These are phyloP conservation scores for Trididemnum clinides DNA, from an alignment of 23 tunicate species.

Conservation along the genomic window DNA sequence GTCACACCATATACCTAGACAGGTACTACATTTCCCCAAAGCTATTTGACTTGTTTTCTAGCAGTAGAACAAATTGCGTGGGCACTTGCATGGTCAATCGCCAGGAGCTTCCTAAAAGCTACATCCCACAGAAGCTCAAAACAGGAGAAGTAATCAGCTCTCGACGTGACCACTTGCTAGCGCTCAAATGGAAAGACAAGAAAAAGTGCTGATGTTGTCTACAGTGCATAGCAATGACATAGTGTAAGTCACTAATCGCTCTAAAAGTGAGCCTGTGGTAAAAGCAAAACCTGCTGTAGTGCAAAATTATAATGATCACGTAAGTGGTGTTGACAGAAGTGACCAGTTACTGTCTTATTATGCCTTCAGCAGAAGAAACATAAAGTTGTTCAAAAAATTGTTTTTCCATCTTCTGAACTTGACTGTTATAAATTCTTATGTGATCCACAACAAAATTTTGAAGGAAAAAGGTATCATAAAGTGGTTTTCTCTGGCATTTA, in stretches of 20 bases:
- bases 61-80: background rate
- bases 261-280: background rate
- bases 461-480: background rate
- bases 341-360: slow-evolving; percentile 31
- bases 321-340: background rate
- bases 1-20: slow-evolving; percentile 15
- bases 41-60: background rate
- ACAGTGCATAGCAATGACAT: slow-evolving; percentile 16
- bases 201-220: slow-evolving; percentile 29
- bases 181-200: slow-evolving; percentile 43
- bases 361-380: background rate
- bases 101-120: background rate
- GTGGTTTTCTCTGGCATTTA: too few relatives aligned
- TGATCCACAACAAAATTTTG: background rate
- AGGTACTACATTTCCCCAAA: slow-evolving; percentile 23
- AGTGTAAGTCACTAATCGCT: background rate
- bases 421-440: slow-evolving; percentile 8
- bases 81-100: slow-evolving; percentile 35
- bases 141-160: background rate
- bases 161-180: background rate
- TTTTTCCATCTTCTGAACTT: slow-evolving; percentile 29
- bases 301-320: background rate
- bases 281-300: background rate
- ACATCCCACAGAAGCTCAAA: background rate
- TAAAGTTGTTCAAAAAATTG: slow-evolving; percentile 27